These are phyloP conservation scores for Galerucella calmariensis DNA, from an alignment of 2,888 invertebrate species.

Conservation along the genomic window DNA sequence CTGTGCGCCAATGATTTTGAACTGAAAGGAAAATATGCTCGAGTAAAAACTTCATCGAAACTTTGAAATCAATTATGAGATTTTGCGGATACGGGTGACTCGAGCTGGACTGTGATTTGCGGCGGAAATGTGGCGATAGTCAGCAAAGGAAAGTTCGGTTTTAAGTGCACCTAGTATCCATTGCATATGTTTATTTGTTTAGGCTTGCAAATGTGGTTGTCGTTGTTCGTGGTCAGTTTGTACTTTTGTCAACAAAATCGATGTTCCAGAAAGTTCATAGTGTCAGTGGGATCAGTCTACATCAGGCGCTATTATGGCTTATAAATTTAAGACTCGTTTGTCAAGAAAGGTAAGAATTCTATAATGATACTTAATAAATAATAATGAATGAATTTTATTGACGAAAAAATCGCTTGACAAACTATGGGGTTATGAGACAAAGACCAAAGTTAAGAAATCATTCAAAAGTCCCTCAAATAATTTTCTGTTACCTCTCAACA, in stretches of 20 bases:
- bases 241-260: neutral
- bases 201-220: neutral
- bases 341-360: too few species aligned
- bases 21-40: conserved; percentile 10
- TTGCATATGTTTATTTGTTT: neutral
- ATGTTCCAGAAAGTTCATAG: neutral
- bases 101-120: neutral
- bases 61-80: conserved; percentile 25
- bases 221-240: neutral
- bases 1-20: neutral
- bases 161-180: neutral
- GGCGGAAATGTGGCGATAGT: neutral
- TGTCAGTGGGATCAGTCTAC: too few species aligned
- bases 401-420: too few species aligned
- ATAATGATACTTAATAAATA: too few species aligned
- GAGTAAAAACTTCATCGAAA: conserved; percentile 22
- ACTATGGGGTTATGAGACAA: too few species aligned
- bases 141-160: neutral
- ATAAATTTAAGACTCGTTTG: too few species aligned
- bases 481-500: conserved; percentile 19
- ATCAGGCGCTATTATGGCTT: too few species aligned
- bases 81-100: conserved; percentile 2
- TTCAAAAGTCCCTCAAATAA: neutral
- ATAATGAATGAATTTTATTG: too few species aligned
- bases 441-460: too few species aligned